Evolutionary conservation across 1,140 invertebrate genomes (phyloP).

Genomic region (Dinoponera quadriceps): DNA sequence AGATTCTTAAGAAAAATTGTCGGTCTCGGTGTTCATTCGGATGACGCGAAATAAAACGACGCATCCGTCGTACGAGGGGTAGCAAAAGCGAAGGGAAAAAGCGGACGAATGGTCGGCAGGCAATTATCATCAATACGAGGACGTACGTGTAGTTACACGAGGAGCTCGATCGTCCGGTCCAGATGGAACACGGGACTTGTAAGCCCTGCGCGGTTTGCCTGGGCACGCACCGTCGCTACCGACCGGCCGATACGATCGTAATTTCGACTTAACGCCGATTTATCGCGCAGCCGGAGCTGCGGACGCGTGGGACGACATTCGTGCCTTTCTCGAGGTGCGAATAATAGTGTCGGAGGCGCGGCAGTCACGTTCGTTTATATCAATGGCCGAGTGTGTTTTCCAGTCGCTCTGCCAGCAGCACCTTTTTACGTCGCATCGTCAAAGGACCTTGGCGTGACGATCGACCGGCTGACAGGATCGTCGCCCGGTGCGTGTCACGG

Average conservation of each 20-base stretch:
- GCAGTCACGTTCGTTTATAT: conserved; percentile 81
- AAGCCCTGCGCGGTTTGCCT: conserved; percentile 77
- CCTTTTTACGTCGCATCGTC: conserved; percentile 58
- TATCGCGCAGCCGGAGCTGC: conserved; percentile 71
- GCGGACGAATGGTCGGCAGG: conserved; percentile 38
- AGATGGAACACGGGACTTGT: conserved; percentile 75
- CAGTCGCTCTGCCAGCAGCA: conserved; percentile 44
- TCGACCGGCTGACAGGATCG: conserved; percentile 59
- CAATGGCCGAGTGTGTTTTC: conserved; percentile 74
- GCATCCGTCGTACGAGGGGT: conserved; percentile 17
- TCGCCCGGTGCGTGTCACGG: conserved; percentile 57
- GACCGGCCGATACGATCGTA: conserved; percentile 78
- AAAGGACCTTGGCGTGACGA: conserved; percentile 66
- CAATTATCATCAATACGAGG: conserved; percentile 66
- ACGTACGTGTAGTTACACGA: conserved; percentile 49
- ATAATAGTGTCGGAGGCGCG: conserved; percentile 78
- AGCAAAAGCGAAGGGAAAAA: conserved; percentile 50
- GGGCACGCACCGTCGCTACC: conserved; percentile 78
- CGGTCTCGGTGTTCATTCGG: not conserved
- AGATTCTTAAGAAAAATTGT: not conserved
- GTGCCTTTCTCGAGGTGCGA: conserved; percentile 65
- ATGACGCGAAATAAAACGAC: conserved; percentile 25
- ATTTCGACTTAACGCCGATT: conserved; percentile 84
- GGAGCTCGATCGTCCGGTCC: conserved; percentile 68
- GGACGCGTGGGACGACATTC: conserved; percentile 44